A percentile compares a stretch with the other conserved stretches of the same genome.
phyloP scores from a whole-genome alignment of 2,888 invertebrate genomes.

The Cosmia pyralina region DNA sequence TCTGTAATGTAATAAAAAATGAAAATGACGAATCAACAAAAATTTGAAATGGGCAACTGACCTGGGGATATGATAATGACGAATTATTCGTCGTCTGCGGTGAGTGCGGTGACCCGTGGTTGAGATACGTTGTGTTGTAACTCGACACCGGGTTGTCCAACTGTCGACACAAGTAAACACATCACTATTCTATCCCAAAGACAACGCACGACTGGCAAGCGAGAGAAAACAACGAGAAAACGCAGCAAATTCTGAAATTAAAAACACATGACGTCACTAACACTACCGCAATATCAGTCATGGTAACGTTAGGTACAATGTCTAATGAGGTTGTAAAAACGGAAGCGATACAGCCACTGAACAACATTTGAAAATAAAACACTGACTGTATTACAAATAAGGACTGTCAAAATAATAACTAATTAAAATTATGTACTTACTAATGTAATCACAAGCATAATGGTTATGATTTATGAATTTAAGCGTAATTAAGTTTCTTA shows the following conservation, averaged over 20 bases:
- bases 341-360: slow-evolving; percentile 66
- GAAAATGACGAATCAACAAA: background rate
- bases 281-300: slow-evolving; percentile 61
- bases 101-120: slow-evolving; percentile 86
- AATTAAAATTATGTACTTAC: slow-evolving; percentile 56
- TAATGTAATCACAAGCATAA: slow-evolving; percentile 60
- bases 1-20: no score
- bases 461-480: slow-evolving; percentile 35
- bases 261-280: slow-evolving; percentile 66
- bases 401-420: slow-evolving; percentile 54
- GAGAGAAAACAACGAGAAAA: slow-evolving; percentile 72
- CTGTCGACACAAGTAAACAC: slow-evolving; percentile 70
- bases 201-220: slow-evolving; percentile 64
- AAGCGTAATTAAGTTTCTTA: slow-evolving; percentile 7
- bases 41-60: slow-evolving; percentile 52
- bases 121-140: slow-evolving; percentile 85
- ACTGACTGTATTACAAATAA: slow-evolving; percentile 61
- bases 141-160: slow-evolving; percentile 84
- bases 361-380: slow-evolving; percentile 67
- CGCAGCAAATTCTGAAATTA: slow-evolving; percentile 74
- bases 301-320: slow-evolving; percentile 50
- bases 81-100: slow-evolving; percentile 84
- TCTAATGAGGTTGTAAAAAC: slow-evolving; percentile 58
- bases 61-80: slow-evolving; percentile 86
- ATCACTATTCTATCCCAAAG: slow-evolving; percentile 49